Evolutionary conservation across 2,113 vertebrate genomes (phyloP).

Genomic region (Ochotona curzoniae): DNA sequence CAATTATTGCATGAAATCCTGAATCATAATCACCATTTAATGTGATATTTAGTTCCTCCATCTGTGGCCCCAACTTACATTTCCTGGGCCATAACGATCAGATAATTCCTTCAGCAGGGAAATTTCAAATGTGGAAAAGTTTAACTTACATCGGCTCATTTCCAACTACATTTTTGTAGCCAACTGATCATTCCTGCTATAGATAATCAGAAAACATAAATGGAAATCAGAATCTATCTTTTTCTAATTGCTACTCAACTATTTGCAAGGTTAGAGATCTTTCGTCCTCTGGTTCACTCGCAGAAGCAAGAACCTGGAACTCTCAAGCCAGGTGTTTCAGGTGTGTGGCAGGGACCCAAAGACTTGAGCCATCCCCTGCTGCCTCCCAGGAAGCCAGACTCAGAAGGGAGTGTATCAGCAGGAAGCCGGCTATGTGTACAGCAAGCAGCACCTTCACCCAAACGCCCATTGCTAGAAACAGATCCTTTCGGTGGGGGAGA

Average conservation of each 20-base stretch:
- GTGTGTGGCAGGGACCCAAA: too few relatives aligned
- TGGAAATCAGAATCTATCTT: background rate
- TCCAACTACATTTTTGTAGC: background rate
- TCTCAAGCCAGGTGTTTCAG: too few relatives aligned
- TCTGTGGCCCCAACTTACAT: background rate
- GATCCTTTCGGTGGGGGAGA: background rate
- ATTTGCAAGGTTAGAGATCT: too few relatives aligned
- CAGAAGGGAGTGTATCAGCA: too few relatives aligned
- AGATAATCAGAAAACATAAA: conserved; percentile 17
- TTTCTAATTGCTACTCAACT: too few relatives aligned
- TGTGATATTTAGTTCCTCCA: conserved; percentile 2
- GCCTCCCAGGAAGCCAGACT: too few relatives aligned
- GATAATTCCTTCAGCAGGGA: background rate
- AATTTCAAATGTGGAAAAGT: conserved; percentile 26
- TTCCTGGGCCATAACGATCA: background rate
- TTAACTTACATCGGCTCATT: background rate
- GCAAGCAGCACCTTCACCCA: too few relatives aligned
- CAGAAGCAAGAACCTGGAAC: too few relatives aligned
- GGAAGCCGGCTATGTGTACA: too few relatives aligned
- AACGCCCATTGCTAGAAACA: background rate
- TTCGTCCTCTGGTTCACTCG: too few relatives aligned
- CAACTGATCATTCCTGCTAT: background rate
- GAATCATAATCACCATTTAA: background rate
- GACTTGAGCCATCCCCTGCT: too few relatives aligned
- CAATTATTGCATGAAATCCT: background rate